A percentile compares a stretch with the other conserved stretches of the same genome.
Evolutionary conservation across 2,888 invertebrate genomes (phyloP).

Genomic region (Seira ritae): DNA sequence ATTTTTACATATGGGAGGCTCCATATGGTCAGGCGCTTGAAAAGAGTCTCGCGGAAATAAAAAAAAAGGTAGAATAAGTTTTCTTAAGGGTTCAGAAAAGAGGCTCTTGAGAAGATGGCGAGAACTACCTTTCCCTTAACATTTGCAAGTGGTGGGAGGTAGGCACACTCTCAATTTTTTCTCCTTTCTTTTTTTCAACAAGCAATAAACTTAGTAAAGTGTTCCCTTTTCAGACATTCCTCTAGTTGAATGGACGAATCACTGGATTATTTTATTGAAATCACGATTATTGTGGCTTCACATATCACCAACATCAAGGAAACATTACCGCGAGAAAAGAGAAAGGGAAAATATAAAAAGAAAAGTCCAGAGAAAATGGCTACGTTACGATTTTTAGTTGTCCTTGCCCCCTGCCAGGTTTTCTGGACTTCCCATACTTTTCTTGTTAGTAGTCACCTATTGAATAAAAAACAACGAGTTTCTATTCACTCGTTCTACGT

Average conservation of each 20-base stretch:
- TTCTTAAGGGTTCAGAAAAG: not conserved
- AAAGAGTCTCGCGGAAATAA: no score
- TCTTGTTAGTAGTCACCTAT: constrained; percentile 20
- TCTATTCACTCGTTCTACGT: constrained; percentile 28
- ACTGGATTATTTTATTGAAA: constrained; percentile 64
- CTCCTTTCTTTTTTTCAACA: constrained; percentile 29
- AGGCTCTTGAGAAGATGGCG: constrained; percentile 15
- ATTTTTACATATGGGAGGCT: constrained; percentile 21
- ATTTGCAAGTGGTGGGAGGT: not conserved
- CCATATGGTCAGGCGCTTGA: not conserved
- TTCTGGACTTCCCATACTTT: constrained; percentile 29
- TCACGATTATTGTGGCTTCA: constrained; percentile 52
- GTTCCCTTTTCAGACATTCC: constrained; percentile 47
- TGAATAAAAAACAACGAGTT: constrained; percentile 53
- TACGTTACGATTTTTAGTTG: no score
- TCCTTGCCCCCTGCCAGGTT: constrained; percentile 46
- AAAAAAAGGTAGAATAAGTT: no score
- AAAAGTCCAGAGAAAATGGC: not conserved
- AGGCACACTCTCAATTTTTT: not conserved
- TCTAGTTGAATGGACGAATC: constrained; percentile 33
- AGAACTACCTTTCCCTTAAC: not conserved
- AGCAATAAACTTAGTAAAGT: constrained; percentile 52
- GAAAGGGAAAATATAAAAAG: not conserved
- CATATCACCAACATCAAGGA: constrained; percentile 29
- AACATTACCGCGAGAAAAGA: constrained; percentile 1